phyloP scores from a whole-genome alignment of 23 tunicate genomes.

The Oikopleura vanhoeffeni region DNA sequence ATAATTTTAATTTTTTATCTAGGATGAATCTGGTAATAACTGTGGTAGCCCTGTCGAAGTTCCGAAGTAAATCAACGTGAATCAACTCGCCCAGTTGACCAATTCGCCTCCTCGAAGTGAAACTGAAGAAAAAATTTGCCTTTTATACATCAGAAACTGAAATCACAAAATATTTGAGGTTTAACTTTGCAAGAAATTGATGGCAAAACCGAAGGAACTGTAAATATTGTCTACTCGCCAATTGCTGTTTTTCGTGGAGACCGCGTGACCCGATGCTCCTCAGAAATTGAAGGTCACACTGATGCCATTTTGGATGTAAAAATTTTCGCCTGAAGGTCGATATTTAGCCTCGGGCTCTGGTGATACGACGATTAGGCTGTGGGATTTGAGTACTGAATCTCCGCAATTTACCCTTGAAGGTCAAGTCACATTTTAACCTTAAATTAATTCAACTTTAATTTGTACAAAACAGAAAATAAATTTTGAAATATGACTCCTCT shows the following conservation, averaged over 20 bases:
- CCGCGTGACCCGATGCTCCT: constrained; percentile 89
- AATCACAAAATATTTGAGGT: constrained; percentile 35
- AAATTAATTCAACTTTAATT: too few species aligned
- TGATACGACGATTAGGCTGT: constrained; percentile 79
- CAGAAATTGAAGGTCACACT: constrained; percentile 91
- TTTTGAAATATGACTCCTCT: too few species aligned
- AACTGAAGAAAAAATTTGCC: constrained; percentile 16
- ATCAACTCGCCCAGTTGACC: neutral
- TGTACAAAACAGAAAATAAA: too few species aligned
- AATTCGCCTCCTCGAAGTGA: neutral
- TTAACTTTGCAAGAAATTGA: constrained; percentile 32
- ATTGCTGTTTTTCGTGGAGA: constrained; percentile 74
- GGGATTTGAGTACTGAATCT: constrained; percentile 91
- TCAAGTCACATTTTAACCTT: too few species aligned
- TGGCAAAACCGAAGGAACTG: constrained; percentile 44
- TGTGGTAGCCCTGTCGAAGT: constrained; percentile 1
- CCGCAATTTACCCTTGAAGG: constrained; percentile 61
- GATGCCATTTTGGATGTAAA: constrained; percentile 54
- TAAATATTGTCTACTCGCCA: constrained; percentile 66
- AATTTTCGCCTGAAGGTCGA: constrained; percentile 17
- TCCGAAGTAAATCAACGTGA: neutral
- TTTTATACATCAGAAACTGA: constrained; percentile 63
- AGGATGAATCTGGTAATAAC: constrained; percentile 15
- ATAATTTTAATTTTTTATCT: too few species aligned
- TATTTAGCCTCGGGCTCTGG: constrained; percentile 81